These are phyloP conservation scores for Melolontha melolontha DNA, from an alignment of 2,888 invertebrate genomes.

Conservation along the genomic window DNA sequence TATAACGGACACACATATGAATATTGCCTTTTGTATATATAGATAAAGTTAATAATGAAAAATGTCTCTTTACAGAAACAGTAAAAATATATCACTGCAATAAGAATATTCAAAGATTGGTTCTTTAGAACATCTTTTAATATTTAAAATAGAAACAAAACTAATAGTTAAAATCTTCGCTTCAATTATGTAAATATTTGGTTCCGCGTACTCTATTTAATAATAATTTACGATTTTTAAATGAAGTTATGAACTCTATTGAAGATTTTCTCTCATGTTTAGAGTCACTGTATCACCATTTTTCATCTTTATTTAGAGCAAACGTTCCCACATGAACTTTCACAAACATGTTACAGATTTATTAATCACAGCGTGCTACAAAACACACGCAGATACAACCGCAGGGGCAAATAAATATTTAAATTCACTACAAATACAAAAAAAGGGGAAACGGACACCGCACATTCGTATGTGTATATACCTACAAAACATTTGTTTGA, in stretches of 20 bases:
- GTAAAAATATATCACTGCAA: too few species aligned
- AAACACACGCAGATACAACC: conserved; percentile 16
- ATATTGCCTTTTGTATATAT: too few species aligned
- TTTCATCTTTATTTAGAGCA: conserved; percentile 16
- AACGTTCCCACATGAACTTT: conserved; percentile 31
- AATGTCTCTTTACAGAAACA: too few species aligned
- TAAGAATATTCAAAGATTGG: too few species aligned
- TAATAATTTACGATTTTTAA: too few species aligned
- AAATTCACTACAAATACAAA: conserved; percentile 30
- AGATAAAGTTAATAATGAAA: too few species aligned
- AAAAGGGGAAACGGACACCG: conserved; percentile 32
- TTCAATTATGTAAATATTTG: too few species aligned
- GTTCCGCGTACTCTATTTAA: too few species aligned
- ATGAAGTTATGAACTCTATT: background rate
- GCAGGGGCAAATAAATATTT: conserved; percentile 32
- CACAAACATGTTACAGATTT: conserved; percentile 27
- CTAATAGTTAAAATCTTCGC: too few species aligned
- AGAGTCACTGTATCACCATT: conserved; percentile 12
- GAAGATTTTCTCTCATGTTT: background rate
- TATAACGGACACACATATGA: too few species aligned
- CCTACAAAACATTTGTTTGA: conserved; percentile 42
- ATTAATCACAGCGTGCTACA: conserved; percentile 31
- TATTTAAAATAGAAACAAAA: too few species aligned
- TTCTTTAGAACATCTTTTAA: too few species aligned
- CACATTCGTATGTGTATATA: conserved; percentile 5